Evolutionary conservation across 2,888 invertebrate species (phyloP), one percentile per base, ranked within the genome.

Genomic region (Lysandra coridon): DNA sequence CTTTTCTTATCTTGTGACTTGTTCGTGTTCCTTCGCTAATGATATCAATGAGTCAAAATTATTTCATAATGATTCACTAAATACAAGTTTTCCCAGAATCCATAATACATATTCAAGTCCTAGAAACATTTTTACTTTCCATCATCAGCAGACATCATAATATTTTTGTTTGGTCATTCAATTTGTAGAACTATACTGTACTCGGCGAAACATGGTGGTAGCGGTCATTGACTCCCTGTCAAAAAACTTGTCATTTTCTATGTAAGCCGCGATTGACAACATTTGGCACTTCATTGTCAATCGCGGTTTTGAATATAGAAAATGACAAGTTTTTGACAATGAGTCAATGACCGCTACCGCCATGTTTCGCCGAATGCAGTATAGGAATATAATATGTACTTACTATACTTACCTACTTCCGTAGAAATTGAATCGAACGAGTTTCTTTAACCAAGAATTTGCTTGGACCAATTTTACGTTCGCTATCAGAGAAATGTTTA

Each of bases 11-110:
- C 69, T 69, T 17, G 17, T 69, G 69, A 69, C 69, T 33, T 30
- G 30, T 64, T 69, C 69, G 33, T 33, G 33, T 69, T 69, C 14
- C 33, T 37, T 37, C 33, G 69, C 69, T 17, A 33, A 69, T 33
- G 33, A 17, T 69, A 69, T 69, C 37, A 69, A 69, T 69, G 33
- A 69, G 69, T 69, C 33, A 69, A 69, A 69, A 64, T 64, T 14
- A 37, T 69, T 69, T 69, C 14, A 14, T 37, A 69, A 69, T 33
- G 37, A 69, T 69, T 69, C 69, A 69, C 30, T 17, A n/a, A 62
- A 62, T 23, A 23, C 62, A 23, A 33, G 64, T 30, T 30, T 64
- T 30, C 10, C 64, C 3, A 1, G 4, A 64, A 64, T 64, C 30
- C 0, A 64, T 64, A 64, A 64, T 30, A 23, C 23, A 23, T 23